phyloP scores from a whole-genome alignment of 2,113 vertebrate species.

The Eudorcas thomsonii region DNA sequence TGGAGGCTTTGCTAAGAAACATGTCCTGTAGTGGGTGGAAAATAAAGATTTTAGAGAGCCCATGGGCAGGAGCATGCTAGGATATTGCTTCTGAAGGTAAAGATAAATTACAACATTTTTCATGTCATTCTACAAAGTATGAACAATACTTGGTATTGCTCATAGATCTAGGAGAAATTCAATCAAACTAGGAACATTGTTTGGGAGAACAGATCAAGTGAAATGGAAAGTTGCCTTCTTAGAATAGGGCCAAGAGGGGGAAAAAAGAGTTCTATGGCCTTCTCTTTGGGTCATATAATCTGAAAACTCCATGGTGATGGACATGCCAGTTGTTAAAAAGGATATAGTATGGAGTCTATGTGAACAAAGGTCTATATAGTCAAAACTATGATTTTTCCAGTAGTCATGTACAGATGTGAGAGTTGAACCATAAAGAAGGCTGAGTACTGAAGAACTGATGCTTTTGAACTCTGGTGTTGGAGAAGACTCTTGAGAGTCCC shows the following conservation, averaged over 20 bases:
- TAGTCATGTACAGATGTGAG: background rate
- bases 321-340: background rate
- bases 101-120: background rate
- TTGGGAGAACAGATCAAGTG: background rate
- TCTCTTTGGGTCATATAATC: background rate
- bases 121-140: background rate
- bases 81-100: background rate
- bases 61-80: background rate
- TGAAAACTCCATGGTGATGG: background rate
- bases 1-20: background rate
- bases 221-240: background rate
- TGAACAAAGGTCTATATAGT: background rate
- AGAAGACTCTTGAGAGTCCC: background rate
- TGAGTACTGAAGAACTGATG: background rate
- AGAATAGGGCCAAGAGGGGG: background rate
- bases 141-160: background rate
- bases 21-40: background rate
- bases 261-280: background rate
- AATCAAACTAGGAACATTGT: background rate
- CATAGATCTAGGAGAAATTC: background rate
- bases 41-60: background rate
- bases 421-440: background rate
- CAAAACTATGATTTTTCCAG: background rate
- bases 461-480: background rate
- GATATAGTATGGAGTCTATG: background rate